Evolutionary conservation across 2,888 invertebrate species (phyloP), one percentile per base, ranked within the genome.

Genomic region (Gibbula magus): DNA sequence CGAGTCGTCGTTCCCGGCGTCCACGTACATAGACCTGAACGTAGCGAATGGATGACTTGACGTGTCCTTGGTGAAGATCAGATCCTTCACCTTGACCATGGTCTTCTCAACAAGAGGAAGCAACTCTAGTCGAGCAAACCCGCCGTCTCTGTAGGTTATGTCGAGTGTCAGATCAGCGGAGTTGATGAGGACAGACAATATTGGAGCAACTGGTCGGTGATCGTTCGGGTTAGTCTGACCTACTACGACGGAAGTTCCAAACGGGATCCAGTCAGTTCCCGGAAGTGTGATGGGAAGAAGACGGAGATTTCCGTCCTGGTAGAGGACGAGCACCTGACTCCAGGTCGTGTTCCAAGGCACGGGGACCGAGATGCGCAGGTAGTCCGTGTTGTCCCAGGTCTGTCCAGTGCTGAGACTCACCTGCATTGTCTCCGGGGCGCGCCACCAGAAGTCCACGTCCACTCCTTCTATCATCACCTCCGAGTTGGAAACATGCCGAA

Each of bases 381-480:
- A 56, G 25, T 56, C 56, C 5, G 56, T 56, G 25, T 25, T 5
- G 25, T 1, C 7, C 20, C 25, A 25, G 22, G 20, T 56, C 4
- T 81, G 82, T 25, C 80, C 85, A 7, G 83, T 81, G 10, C 84
- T 77, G 32, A 79, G 79, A 20, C 25, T 56, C 3, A 88, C 80
- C 2, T 79, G 79, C 87, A 87, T 88, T 0, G 85, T 82, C 54
- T 88, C 85, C 10, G 88, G 88, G 66, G 85, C 83, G 1, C 85
- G 74, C 88, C 88, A 88, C 87, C 88, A 88, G 75, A 88, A 87
- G 77, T 88, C 86, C n/a, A 87, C 85, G 56, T 85, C 84, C 0
- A 86, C 82, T 0, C 82, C 87, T 53, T 88, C 87, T 29, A 88
- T 83, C 8, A 87, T 84, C 1, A 85, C 66, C n/a, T 88, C 83